Conservation (phyloP, 2,888 invertebrate species). For the Ariolimax columbianus region DNA sequence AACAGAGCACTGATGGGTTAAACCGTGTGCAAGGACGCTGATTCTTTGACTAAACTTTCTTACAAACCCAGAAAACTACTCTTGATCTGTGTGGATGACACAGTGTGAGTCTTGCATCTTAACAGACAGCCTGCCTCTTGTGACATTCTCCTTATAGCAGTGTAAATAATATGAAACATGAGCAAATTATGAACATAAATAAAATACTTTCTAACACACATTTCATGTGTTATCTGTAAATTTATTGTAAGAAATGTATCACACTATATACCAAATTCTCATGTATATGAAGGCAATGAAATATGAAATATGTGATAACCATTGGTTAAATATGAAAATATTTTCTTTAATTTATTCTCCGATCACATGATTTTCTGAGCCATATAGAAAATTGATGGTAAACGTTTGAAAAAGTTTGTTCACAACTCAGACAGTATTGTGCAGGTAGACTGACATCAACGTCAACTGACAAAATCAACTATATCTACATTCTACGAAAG, state of each 20-base stretch:
- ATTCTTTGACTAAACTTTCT: no score
- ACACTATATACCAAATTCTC: not conserved
- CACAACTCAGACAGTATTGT: not conserved
- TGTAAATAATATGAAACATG: not conserved
- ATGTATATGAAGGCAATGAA: slow-evolving; percentile 13
- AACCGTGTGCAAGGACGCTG: no score
- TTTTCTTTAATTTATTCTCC: not conserved
- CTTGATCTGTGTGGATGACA: no score
- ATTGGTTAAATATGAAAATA: not conserved
- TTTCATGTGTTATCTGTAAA: not conserved
- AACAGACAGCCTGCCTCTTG: no score
- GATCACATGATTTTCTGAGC: not conserved
- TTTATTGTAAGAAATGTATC: not conserved
- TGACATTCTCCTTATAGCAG: no score
- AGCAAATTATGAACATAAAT: not conserved
- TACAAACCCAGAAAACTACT: no score
- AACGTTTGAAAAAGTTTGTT: not conserved
- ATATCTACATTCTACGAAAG: not conserved
- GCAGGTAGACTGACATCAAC: not conserved
- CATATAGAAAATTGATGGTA: not conserved
- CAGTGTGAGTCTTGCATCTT: no score
- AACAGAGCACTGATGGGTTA: no score
- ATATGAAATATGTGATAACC: not conserved
- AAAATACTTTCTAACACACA: not conserved
- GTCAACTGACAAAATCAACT: not conserved